phyloP scores from a whole-genome alignment of 2,888 invertebrate genomes.

The Thera britannica region DNA sequence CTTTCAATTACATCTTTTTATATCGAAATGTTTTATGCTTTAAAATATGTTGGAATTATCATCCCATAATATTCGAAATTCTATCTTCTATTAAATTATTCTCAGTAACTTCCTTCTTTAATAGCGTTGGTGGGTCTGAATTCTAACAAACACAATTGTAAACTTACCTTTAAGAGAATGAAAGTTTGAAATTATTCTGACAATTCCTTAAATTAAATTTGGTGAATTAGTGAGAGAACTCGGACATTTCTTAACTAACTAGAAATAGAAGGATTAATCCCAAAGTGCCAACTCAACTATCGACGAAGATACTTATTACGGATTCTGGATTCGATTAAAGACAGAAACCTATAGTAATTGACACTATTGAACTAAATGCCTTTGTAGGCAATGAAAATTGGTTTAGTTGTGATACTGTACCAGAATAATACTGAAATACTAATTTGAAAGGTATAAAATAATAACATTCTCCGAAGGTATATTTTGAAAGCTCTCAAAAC shows the following conservation, averaged over 20 bases:
- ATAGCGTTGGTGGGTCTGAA: constrained; percentile 25
- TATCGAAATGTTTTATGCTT: neutral
- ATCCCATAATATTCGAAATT: constrained; percentile 12
- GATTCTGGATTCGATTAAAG: constrained; percentile 29
- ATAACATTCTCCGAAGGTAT: neutral
- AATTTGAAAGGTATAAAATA: neutral
- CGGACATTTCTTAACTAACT: constrained; percentile 48
- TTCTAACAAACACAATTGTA: constrained; percentile 28
- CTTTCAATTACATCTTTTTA: too few relatives aligned
- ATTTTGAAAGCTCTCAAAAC: constrained; percentile 9
- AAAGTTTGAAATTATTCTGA: constrained; percentile 44
- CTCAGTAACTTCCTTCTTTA: constrained; percentile 19
- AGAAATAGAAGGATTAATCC: constrained; percentile 41
- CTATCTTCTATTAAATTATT: constrained; percentile 15
- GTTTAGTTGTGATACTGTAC: constrained; percentile 7
- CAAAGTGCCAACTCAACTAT: constrained; percentile 29
- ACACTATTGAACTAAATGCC: constrained; percentile 4
- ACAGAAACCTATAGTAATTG: constrained; percentile 27
- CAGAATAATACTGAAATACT: neutral
- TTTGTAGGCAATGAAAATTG: constrained; percentile 17
- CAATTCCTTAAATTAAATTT: constrained; percentile 49
- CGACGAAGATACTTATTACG: constrained; percentile 42
- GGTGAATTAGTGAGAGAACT: constrained; percentile 45
- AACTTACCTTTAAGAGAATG: constrained; percentile 29
- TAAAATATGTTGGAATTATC: neutral